phyloP scores from a whole-genome alignment of 2,113 vertebrate species.

The Irena cyanogastra region DNA sequence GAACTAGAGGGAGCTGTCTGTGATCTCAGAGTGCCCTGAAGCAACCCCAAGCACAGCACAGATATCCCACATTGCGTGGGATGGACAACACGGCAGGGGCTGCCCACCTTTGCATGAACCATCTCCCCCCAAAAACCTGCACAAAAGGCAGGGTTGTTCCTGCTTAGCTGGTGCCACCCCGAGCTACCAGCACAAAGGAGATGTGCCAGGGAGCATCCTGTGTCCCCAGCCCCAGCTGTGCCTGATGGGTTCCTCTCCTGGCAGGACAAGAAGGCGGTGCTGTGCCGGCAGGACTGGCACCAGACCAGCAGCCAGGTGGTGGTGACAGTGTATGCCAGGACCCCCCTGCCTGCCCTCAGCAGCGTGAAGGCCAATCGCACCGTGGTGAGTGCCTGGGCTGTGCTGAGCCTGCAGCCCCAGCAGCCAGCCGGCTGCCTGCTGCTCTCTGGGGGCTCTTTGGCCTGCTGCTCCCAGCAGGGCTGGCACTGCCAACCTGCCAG shows the following conservation, averaged over 20 bases:
- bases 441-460: not conserved
- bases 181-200: not conserved
- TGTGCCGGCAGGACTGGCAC: slow-evolving; percentile 93
- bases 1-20: not conserved
- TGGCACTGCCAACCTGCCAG: not conserved
- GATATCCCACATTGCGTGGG: not conserved
- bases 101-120: not conserved
- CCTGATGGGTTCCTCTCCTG: no score
- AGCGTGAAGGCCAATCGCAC: slow-evolving; percentile 85
- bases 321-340: slow-evolving; percentile 89
- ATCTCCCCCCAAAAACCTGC: not conserved
- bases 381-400: slow-evolving; percentile 83
- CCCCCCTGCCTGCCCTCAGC: slow-evolving; percentile 76
- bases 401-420: no score
- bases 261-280: slow-evolving; percentile 83
- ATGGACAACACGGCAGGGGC: not conserved
- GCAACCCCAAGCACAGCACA: not conserved
- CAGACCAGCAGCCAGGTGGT: slow-evolving; percentile 86
- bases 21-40: not conserved
- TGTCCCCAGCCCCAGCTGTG: no score
- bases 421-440: fast-evolving
- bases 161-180: not conserved
- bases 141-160: not conserved
- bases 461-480: not conserved
- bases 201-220: not conserved